Evolutionary conservation across 2,797 vertebrate species (phyloP).

Genomic region (Chaenodraco wilsoni): DNA sequence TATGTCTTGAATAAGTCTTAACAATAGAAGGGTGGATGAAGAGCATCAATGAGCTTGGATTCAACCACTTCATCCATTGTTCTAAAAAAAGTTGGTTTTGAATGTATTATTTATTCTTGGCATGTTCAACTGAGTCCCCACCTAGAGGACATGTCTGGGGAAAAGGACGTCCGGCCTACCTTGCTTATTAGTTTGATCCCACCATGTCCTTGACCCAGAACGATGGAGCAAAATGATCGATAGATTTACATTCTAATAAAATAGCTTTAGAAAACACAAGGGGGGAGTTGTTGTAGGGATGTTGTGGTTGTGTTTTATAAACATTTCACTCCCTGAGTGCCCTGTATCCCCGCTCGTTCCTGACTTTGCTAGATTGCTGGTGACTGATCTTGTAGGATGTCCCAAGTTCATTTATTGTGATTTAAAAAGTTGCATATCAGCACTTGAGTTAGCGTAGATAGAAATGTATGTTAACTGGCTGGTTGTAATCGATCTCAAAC

Average conservation of each 20-base stretch:
- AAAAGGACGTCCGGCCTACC: neutral
- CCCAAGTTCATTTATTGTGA: constrained; percentile 11
- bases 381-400: neutral
- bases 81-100: neutral
- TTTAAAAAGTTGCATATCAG: constrained; percentile 23
- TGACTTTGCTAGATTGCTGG: neutral
- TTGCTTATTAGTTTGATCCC: neutral
- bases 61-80: neutral
- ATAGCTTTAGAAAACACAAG: neutral
- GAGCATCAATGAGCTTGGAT: neutral
- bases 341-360: neutral
- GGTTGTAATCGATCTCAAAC: constrained; percentile 15
- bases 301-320: neutral
- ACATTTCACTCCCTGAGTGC: neutral
- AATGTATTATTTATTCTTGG: neutral
- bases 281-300: neutral
- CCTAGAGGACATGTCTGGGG: neutral
- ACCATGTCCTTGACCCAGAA: neutral
- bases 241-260: neutral
- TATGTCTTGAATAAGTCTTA: neutral
- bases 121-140: neutral
- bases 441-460: constrained; percentile 11
- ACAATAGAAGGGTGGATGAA: neutral
- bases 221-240: neutral
- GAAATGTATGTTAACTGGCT: constrained; percentile 21